These are phyloP conservation scores for Sebastes taczanowskii DNA, from an alignment of 2,797 vertebrate species.

Conservation along the genomic window DNA sequence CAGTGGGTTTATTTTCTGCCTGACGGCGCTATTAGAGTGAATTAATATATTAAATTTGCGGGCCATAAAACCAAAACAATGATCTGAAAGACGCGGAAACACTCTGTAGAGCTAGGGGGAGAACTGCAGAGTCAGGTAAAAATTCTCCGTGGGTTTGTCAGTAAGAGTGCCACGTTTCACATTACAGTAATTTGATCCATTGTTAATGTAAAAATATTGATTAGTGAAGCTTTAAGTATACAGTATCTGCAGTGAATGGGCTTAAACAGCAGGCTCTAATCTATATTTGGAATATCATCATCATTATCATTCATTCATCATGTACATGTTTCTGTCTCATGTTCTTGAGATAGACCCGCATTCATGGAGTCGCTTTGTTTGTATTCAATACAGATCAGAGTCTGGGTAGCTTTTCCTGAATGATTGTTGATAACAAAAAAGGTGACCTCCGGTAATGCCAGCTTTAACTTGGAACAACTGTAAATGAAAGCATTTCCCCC, in stretches of 20 bases:
- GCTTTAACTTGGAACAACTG: background rate
- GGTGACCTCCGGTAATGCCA: slow-evolving; percentile 8
- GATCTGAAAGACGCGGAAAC: too few species aligned
- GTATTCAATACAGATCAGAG: slow-evolving; percentile 20
- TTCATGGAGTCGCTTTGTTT: background rate
- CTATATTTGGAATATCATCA: background rate
- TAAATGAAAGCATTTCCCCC: slow-evolving; percentile 16
- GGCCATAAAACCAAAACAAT: too few species aligned
- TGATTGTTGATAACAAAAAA: slow-evolving; percentile 29
- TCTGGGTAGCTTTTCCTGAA: slow-evolving; percentile 2
- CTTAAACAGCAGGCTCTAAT: background rate
- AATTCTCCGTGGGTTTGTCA: too few species aligned
- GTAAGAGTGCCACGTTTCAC: too few species aligned
- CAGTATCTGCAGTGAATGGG: background rate
- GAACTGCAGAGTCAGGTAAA: too few species aligned
- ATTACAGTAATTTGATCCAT: too few species aligned
- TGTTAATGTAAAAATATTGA: background rate
- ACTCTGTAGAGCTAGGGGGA: accelerated
- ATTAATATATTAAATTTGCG: too few species aligned
- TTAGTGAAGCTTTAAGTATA: background rate
- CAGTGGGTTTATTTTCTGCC: background rate
- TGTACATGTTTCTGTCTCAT: background rate
- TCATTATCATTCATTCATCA: background rate
- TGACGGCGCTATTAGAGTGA: too few species aligned
- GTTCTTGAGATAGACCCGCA: background rate